phyloP scores from a whole-genome alignment of 1,140 invertebrate species.

The Piezodorus guildinii region DNA sequence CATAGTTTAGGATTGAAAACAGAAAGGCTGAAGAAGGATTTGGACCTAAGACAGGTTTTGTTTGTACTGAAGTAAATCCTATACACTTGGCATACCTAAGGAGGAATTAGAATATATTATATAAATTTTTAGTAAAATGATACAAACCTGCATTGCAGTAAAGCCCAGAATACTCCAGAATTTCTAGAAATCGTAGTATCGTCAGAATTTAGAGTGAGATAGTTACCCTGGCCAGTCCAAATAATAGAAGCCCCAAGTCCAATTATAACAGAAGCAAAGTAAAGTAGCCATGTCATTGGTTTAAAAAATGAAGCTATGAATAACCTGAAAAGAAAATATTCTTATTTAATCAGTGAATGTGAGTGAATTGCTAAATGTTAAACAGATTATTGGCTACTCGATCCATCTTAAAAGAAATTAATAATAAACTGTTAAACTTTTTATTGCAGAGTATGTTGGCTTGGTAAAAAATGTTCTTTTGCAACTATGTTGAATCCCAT shows the following conservation, averaged over 20 bases:
- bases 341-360: too few species aligned
- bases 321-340: slow-evolving; percentile 40
- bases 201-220: slow-evolving; percentile 82
- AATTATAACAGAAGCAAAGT: slow-evolving; percentile 69
- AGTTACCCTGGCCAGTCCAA: slow-evolving; percentile 89
- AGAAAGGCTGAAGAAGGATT: too few species aligned
- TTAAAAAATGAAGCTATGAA: slow-evolving; percentile 74
- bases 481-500: too few species aligned
- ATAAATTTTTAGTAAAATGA: not conserved
- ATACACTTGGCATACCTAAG: not conserved
- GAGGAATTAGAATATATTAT: not conserved
- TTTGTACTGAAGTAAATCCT: too few species aligned
- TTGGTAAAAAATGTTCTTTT: too few species aligned
- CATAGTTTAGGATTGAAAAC: too few species aligned
- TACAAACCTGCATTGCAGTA: slow-evolving; percentile 70
- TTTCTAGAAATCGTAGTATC: slow-evolving; percentile 79
- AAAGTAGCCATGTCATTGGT: slow-evolving; percentile 69
- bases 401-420: too few species aligned
- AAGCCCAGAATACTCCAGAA: slow-evolving; percentile 91
- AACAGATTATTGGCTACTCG: too few species aligned
- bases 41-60: too few species aligned
- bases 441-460: too few species aligned
- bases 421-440: too few species aligned
- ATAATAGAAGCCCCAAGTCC: slow-evolving; percentile 81
- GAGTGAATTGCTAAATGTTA: too few species aligned